Evolutionary conservation across 2,797 vertebrate species (phyloP).

Genomic region (Enteromius thamalakanensis): DNA sequence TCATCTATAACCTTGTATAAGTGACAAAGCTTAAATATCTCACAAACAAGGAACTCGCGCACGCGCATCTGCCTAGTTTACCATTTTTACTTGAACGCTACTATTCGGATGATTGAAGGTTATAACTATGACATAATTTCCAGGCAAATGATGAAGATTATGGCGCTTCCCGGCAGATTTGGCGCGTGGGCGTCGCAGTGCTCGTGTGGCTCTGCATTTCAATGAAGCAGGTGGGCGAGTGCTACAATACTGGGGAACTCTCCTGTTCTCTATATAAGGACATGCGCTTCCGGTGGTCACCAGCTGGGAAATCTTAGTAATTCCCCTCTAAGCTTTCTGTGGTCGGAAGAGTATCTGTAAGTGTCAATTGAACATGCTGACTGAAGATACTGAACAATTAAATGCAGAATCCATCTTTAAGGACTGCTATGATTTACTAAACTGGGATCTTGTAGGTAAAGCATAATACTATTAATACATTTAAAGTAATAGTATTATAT

Average conservation of each 20-base stretch:
- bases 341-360: background rate
- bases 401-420: background rate
- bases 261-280: conserved; percentile 74
- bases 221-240: conserved; percentile 64
- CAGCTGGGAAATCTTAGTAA: background rate
- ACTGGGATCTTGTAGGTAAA: background rate
- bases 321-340: background rate
- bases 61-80: background rate
- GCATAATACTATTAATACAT: background rate
- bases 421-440: background rate
- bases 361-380: background rate
- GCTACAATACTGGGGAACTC: conserved; percentile 57
- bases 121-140: conserved; percentile 50
- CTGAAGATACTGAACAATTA: background rate
- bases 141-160: conserved; percentile 62
- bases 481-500: background rate
- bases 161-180: conserved; percentile 66
- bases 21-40: background rate
- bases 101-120: conserved; percentile 1
- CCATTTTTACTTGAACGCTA: background rate
- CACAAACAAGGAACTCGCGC: background rate
- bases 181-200: conserved; percentile 66
- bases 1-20: background rate
- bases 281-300: conserved; percentile 62
- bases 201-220: conserved; percentile 51